A percentile compares a stretch with the other conserved stretches of the same genome.
Conservation (phyloP, 2,113 vertebrate species). For the Nycticryphes semicollaris region DNA sequence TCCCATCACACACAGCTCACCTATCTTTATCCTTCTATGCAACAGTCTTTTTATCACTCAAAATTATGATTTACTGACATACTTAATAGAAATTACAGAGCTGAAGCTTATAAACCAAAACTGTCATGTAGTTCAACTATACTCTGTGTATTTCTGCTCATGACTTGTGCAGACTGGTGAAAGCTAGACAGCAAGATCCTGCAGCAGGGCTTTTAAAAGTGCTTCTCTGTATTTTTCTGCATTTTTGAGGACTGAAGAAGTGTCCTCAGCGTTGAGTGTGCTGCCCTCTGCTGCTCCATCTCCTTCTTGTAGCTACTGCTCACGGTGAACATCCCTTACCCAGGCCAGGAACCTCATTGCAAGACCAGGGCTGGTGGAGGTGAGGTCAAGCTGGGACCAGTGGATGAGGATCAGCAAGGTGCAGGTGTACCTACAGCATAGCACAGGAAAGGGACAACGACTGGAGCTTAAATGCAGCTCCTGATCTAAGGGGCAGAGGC, state of each 20-base stretch:
- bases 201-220: not conserved
- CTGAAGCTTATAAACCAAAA: not conserved
- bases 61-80: not conserved
- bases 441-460: not conserved
- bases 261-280: constrained; percentile 47
- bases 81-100: not conserved
- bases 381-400: not conserved
- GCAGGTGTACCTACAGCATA: not conserved
- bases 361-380: not conserved
- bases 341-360: fast-evolving
- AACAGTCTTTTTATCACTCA: not conserved
- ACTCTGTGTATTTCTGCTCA: not conserved
- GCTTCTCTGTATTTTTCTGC: not conserved
- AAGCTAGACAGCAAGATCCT: not conserved
- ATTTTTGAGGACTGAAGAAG: not conserved
- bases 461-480: not conserved
- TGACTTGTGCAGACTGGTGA: not conserved
- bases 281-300: constrained; percentile 53
- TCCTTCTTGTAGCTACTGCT: not conserved
- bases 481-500: not conserved
- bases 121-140: not conserved
- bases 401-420: not conserved
- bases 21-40: not conserved
- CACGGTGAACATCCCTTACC: not conserved
- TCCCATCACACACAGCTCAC: not conserved